A percentile compares a stretch with the other conserved stretches of the same genome.
Conservation (phyloP, 2,113 vertebrate genomes). For the Lepus timidus region DNA sequence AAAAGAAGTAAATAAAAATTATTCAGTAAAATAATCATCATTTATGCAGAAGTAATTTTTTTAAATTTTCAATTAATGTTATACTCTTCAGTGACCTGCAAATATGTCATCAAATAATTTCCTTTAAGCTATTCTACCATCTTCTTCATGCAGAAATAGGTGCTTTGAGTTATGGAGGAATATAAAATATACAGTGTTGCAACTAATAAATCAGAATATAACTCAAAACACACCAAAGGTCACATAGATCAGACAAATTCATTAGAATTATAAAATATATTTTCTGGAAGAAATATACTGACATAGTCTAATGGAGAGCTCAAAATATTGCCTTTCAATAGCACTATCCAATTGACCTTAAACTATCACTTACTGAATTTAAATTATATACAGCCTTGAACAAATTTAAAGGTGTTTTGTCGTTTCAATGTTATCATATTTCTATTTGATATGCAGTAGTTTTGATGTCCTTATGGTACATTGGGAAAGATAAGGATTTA, state of each 20-base stretch:
- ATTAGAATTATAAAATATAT: neutral
- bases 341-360: neutral
- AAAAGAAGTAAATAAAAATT: neutral
- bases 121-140: neutral
- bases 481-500: neutral
- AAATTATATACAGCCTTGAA: neutral
- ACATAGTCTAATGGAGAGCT: neutral
- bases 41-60: neutral
- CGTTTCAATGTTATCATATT: conserved; percentile 2
- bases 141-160: neutral
- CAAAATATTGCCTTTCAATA: neutral
- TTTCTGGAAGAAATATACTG: neutral
- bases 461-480: neutral
- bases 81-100: neutral
- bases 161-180: neutral
- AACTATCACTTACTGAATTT: neutral
- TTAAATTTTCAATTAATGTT: conserved; percentile 23
- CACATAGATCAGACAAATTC: neutral
- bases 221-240: neutral
- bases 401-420: neutral
- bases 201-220: neutral
- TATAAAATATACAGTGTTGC: neutral
- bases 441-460: neutral
- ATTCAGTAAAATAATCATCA: neutral
- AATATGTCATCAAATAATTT: neutral